Percentiles rank a stretch among this genome's conserved stretches.
These are phyloP conservation scores for Platycercus adscitus DNA, from an alignment of 2,113 vertebrate species.

Conservation along the genomic window DNA sequence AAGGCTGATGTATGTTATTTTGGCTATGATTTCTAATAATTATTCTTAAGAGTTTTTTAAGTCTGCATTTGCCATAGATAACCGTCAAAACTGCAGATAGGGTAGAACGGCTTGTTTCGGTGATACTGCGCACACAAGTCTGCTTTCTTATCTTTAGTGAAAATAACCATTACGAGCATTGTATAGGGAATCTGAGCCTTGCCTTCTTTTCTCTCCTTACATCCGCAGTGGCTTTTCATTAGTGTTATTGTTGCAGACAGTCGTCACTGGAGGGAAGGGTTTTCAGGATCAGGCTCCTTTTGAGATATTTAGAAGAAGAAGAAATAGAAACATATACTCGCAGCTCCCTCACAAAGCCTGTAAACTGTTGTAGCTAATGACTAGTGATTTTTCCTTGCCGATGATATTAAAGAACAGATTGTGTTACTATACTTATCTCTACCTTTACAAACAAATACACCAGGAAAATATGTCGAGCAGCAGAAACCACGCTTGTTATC, in stretches of 20 bases:
- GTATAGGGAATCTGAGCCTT: not conserved
- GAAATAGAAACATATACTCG: slow-evolving; percentile 30
- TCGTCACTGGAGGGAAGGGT: not conserved
- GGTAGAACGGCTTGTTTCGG: slow-evolving; percentile 1
- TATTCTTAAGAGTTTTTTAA: slow-evolving; percentile 47
- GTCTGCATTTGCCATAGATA: slow-evolving; percentile 9
- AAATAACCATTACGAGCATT: not conserved
- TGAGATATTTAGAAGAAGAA: slow-evolving; percentile 2
- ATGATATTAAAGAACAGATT: slow-evolving; percentile 53
- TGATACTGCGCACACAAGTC: not conserved
- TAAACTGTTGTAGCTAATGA: slow-evolving; percentile 62
- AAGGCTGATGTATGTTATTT: slow-evolving; percentile 54
- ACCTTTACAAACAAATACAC: slow-evolving; percentile 72
- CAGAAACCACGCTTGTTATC: slow-evolving; percentile 61
- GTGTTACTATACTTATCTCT: slow-evolving; percentile 71
- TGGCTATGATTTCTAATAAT: slow-evolving; percentile 58
- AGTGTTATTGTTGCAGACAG: not conserved
- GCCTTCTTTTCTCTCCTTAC: slow-evolving; percentile 21
- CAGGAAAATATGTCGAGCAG: slow-evolving; percentile 64
- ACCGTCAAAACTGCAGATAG: slow-evolving; percentile 4
- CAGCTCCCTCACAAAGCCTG: slow-evolving; percentile 44
- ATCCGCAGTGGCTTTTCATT: slow-evolving; percentile 29
- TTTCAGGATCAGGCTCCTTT: slow-evolving; percentile 8
- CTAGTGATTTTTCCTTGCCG: slow-evolving; percentile 44
- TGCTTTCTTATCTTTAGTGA: slow-evolving; percentile 17